Evolutionary conservation across 2,888 invertebrate genomes (phyloP).

Genomic region (Tortricodes alternella): DNA sequence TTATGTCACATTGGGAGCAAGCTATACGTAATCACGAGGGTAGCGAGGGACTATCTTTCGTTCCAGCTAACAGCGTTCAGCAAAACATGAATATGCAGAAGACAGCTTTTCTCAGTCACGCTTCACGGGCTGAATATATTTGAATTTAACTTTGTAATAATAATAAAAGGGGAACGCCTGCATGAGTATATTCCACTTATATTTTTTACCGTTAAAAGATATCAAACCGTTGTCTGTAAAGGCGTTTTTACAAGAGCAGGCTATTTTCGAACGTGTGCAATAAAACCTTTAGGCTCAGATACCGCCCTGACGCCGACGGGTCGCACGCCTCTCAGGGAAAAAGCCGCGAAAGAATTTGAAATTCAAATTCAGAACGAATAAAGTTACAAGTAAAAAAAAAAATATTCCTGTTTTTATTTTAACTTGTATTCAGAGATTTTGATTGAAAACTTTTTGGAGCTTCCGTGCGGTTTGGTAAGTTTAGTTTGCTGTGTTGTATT

Average conservation of each 20-base stretch:
- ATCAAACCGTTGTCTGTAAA: conserved; percentile 43
- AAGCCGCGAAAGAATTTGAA: conserved; percentile 37
- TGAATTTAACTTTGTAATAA: too few species aligned
- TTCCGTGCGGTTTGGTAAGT: conserved; percentile 42
- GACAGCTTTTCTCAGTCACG: too few species aligned
- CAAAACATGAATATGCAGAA: too few species aligned
- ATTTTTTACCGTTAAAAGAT: not conserved
- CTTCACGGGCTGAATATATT: too few species aligned
- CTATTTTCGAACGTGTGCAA: conserved; percentile 46
- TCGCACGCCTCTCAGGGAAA: conserved; percentile 45
- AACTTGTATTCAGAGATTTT: conserved; percentile 3
- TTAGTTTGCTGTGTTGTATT: conserved; percentile 32
- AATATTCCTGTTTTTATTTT: conserved; percentile 28
- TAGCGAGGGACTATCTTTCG: too few species aligned
- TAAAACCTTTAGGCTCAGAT: conserved; percentile 55
- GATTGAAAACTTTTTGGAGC: conserved; percentile 27
- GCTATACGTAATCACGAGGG: too few species aligned
- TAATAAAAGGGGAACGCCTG: too few species aligned
- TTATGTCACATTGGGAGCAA: too few species aligned
- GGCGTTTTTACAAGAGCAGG: conserved; percentile 41
- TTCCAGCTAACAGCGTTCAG: too few species aligned
- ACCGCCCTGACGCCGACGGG: conserved; percentile 52
- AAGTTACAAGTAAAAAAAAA: too few species aligned
- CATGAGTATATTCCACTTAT: too few species aligned
- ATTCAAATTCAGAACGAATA: conserved; percentile 39